These are phyloP conservation scores for Gonocerus acuteangulatus DNA, from an alignment of 2,888 invertebrate species.

Conservation along the genomic window DNA sequence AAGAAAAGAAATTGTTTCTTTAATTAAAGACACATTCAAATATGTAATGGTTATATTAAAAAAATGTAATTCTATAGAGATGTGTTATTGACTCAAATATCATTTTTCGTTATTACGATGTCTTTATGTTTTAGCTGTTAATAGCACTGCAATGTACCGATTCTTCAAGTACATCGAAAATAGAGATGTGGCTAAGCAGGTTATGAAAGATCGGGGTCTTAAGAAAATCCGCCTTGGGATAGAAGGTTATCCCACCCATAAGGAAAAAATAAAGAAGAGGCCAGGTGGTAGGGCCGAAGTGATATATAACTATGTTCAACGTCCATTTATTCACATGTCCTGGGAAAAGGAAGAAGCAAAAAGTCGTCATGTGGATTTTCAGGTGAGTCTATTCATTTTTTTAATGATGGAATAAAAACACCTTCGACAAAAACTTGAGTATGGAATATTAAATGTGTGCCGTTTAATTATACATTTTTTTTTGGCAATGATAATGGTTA, in stretches of 20 bases:
- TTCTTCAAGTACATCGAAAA: conserved; percentile 99
- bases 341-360: conserved; percentile 99
- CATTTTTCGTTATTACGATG: too few species aligned
- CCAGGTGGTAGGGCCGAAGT: conserved; percentile 94
- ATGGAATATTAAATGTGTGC: too few species aligned
- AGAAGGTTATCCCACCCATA: conserved; percentile 98
- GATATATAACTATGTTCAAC: conserved; percentile 98
- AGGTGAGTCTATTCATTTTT: conserved; percentile 40
- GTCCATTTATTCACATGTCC: conserved; percentile 97
- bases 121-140: conserved; percentile 62
- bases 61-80: too few species aligned
- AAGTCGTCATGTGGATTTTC: conserved; percentile 95
- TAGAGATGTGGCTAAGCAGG: conserved; percentile 96
- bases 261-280: conserved; percentile 93
- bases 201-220: conserved; percentile 94
- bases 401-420: too few species aligned
- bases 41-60: too few species aligned
- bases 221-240: conserved; percentile 98
- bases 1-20: too few species aligned
- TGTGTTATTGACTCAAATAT: too few species aligned
- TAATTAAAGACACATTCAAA: too few species aligned
- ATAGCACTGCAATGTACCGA: conserved; percentile 89
- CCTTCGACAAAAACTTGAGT: too few species aligned
- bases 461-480: too few species aligned
- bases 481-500: too few species aligned